Percentiles rank a stretch among this genome's conserved stretches.
These are phyloP conservation scores for Chaetogeoica ovagalla DNA, from an alignment of 2,888 invertebrate species.

Conservation along the genomic window DNA sequence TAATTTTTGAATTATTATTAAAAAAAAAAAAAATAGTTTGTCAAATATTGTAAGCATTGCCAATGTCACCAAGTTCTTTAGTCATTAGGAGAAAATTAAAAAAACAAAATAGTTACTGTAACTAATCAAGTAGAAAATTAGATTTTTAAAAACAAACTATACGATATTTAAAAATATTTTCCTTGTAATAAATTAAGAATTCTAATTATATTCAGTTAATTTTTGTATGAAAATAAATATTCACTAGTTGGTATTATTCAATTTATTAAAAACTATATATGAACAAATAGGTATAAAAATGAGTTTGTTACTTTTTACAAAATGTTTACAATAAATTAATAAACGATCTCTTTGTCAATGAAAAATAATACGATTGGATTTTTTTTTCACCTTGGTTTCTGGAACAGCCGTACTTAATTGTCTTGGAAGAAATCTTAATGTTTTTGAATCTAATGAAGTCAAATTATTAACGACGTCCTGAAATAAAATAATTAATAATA, in stretches of 20 bases:
- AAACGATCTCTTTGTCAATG: slow-evolving; percentile 1
- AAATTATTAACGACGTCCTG: slow-evolving; percentile 8
- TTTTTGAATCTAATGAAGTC: slow-evolving; percentile 3
- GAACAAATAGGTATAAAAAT: too few species aligned
- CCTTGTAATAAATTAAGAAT: too few species aligned
- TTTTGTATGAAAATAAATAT: background rate
- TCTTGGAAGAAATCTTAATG: slow-evolving; percentile 23
- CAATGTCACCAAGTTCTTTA: too few species aligned
- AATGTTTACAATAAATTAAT: background rate
- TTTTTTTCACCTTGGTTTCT: slow-evolving; percentile 12
- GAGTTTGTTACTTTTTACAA: too few species aligned
- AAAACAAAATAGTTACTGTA: too few species aligned
- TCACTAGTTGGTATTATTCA: background rate
- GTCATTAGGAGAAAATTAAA: too few species aligned
- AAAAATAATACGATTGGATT: slow-evolving; percentile 25
- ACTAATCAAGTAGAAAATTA: too few species aligned
- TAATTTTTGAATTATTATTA: too few species aligned
- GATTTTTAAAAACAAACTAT: too few species aligned
- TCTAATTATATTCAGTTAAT: background rate
- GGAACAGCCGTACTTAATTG: background rate
- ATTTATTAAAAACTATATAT: background rate
- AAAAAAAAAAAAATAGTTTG: too few species aligned
- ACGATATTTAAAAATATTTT: too few species aligned
- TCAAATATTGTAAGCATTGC: too few species aligned
- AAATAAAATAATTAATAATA: slow-evolving; percentile 6